phyloP scores from a whole-genome alignment of 2,797 vertebrate species.

The Lateolabrax maculatus region DNA sequence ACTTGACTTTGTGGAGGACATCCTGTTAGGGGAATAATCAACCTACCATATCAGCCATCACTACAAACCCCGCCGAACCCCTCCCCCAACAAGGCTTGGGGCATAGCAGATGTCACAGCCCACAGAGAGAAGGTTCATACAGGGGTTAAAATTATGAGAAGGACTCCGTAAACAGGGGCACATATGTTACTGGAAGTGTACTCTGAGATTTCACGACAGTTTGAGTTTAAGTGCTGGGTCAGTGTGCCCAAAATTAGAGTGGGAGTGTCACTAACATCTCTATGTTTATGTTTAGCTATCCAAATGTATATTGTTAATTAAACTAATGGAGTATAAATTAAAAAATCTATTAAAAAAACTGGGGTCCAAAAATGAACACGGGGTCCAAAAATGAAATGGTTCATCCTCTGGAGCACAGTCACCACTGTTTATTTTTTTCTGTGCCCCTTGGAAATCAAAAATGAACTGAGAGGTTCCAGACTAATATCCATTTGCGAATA shows the following conservation, averaged over 20 bases:
- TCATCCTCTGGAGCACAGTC: neutral
- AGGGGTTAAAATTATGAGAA: slow-evolving; percentile 22
- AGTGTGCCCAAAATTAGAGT: neutral
- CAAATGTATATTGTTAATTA: neutral
- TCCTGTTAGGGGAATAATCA: slow-evolving; percentile 50
- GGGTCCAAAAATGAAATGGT: neutral
- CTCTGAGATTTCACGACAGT: slow-evolving; percentile 1
- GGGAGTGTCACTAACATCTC: neutral
- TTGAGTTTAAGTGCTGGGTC: slow-evolving; percentile 19
- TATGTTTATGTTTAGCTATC: neutral
- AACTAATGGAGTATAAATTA: neutral
- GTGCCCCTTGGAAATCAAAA: too few relatives aligned
- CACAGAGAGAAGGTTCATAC: slow-evolving; percentile 24
- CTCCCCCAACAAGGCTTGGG: slow-evolving; percentile 6
- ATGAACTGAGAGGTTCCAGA: too few relatives aligned
- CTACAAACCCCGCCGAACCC: slow-evolving; percentile 27
- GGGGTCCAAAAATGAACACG: neutral
- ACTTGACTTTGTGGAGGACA: slow-evolving; percentile 68
- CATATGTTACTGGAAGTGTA: slow-evolving; percentile 45
- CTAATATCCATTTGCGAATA: too few relatives aligned
- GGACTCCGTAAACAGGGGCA: slow-evolving; percentile 23
- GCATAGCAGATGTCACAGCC: slow-evolving; percentile 64
- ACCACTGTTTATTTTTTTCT: too few relatives aligned
- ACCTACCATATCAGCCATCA: slow-evolving; percentile 44
- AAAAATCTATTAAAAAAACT: neutral